A percentile compares a stretch with the other conserved stretches of the same genome.
Conservation (phyloP, 1,140 invertebrate genomes). For the Bradysia coprophila region DNA sequence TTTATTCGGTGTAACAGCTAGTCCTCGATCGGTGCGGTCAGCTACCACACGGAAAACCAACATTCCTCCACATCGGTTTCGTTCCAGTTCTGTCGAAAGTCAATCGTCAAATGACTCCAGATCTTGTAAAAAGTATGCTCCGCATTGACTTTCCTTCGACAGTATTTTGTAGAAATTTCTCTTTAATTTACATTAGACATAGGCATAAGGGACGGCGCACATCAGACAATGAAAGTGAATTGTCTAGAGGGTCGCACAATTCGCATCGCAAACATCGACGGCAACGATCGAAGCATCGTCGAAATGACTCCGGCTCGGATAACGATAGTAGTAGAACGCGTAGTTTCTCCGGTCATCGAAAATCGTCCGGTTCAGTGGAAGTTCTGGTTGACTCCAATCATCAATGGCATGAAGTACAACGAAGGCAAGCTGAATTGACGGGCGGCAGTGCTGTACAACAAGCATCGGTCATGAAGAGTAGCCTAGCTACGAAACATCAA, state of each 20-base stretch:
- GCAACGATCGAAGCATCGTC: conserved; percentile 39
- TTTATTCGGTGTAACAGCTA: conserved; percentile 41
- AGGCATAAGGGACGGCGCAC: conserved; percentile 55
- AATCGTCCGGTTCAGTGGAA: conserved; percentile 24
- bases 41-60: conserved; percentile 22
- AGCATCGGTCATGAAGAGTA: conserved; percentile 39
- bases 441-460: conserved; percentile 37
- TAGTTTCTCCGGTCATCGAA: conserved; percentile 25
- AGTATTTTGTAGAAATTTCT: not conserved
- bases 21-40: conserved; percentile 45
- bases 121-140: conserved; percentile 8
- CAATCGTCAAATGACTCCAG: conserved; percentile 61
- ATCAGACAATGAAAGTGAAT: conserved; percentile 77
- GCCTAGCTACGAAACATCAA: conserved; percentile 24
- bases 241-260: conserved; percentile 52
- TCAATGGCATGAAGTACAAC: conserved; percentile 73
- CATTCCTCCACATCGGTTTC: conserved; percentile 18
- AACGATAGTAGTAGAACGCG: conserved; percentile 26
- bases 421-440: conserved; percentile 39
- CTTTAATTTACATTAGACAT: too few species aligned
- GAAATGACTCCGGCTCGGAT: conserved; percentile 33
- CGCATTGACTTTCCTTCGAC: not conserved
- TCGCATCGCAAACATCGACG: conserved; percentile 46
- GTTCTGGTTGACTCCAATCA: conserved; percentile 72
- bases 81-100: conserved; percentile 57